Conservation (phyloP, 2,113 vertebrate species). For the Forbesichthys agassizii region DNA sequence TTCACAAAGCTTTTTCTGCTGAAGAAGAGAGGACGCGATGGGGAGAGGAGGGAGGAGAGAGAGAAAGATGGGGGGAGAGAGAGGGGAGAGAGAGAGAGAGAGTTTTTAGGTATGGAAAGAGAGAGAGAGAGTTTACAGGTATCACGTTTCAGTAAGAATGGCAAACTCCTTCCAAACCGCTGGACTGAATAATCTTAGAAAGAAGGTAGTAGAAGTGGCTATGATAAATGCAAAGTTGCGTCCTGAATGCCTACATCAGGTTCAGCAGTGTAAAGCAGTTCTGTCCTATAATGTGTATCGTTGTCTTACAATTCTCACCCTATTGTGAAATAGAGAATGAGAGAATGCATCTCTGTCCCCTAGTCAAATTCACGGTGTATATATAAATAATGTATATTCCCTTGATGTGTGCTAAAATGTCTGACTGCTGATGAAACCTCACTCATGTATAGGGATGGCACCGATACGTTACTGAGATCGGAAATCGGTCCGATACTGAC, state of each 20-base stretch:
- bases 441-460: too few species aligned
- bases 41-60: neutral
- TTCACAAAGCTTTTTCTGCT: neutral
- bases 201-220: neutral
- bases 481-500: neutral
- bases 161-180: conserved; percentile 14
- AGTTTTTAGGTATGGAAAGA: neutral
- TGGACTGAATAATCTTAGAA: neutral
- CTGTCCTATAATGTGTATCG: too few species aligned
- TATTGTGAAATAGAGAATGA: too few species aligned
- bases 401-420: too few species aligned
- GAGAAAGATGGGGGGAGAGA: neutral
- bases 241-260: too few species aligned
- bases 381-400: too few species aligned
- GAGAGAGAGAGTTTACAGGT: neutral
- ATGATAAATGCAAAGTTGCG: neutral
- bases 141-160: conserved; percentile 25
- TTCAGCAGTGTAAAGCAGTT: too few species aligned
- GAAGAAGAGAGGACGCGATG: neutral
- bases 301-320: too few species aligned
- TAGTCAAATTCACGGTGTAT: too few species aligned
- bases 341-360: too few species aligned
- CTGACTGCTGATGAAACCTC: too few species aligned
- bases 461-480: too few species aligned
- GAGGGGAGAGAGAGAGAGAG: neutral